Evolutionary conservation across 2,888 invertebrate genomes (phyloP).

Genomic region (Ephialtes manifestator): DNA sequence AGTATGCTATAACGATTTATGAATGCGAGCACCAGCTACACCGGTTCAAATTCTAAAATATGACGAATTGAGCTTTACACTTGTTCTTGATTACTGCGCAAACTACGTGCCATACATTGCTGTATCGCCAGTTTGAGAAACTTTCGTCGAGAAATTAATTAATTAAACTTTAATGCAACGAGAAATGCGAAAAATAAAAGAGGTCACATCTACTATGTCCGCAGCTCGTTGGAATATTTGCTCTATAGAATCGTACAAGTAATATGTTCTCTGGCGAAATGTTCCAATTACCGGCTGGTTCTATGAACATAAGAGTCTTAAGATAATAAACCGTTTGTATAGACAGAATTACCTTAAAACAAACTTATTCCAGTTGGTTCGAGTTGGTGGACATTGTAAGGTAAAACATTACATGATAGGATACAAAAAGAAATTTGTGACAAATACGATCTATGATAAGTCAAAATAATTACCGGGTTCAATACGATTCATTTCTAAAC

Average conservation of each 20-base stretch:
- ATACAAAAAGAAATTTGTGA: no score
- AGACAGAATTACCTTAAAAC: background rate
- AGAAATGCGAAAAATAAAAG: background rate
- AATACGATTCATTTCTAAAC: background rate
- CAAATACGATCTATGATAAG: no score
- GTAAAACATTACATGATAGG: background rate
- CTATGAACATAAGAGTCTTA: background rate
- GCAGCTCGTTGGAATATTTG: background rate
- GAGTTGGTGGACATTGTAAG: no score
- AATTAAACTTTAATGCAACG: constrained; percentile 3
- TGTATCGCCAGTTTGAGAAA: background rate
- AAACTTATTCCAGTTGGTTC: no score
- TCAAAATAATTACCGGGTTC: no score
- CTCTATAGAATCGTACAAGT: background rate
- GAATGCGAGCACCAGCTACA: background rate
- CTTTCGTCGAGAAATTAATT: constrained; percentile 21
- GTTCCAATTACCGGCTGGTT: background rate
- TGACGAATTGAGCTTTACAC: constrained; percentile 21
- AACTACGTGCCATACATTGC: background rate
- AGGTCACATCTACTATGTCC: background rate
- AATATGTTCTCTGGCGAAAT: background rate
- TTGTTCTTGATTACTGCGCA: constrained; percentile 22
- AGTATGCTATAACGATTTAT: constrained; percentile 2
- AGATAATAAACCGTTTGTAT: background rate
- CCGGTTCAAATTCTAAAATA: constrained; percentile 11